Conservation (phyloP, 2,797 vertebrate species). For the Poecilia picta region DNA sequence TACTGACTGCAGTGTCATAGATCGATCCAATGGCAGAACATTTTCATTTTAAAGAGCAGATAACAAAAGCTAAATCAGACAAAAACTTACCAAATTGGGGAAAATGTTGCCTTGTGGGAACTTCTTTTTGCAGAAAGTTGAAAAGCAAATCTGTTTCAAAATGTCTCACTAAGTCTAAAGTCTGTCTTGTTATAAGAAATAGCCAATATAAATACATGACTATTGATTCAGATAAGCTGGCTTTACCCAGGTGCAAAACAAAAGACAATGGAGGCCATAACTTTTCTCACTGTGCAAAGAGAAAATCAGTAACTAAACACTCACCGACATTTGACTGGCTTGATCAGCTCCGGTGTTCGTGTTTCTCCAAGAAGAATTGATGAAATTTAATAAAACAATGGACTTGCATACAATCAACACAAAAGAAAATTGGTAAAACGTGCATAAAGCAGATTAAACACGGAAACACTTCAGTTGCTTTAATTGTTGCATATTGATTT, state of each 20-base stretch:
- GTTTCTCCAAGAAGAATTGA: neutral
- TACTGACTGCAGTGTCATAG: neutral
- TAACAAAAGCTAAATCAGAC: neutral
- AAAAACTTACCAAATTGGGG: neutral
- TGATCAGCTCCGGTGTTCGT: constrained; percentile 7
- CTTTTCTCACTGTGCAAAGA: neutral
- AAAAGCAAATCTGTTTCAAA: neutral
- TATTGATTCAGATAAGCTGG: neutral
- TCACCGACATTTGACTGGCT: neutral
- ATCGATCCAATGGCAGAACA: neutral
- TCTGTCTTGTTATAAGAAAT: neutral
- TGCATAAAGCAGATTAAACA: neutral
- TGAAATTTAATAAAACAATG: constrained; percentile 18
- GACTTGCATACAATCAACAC: constrained; percentile 7
- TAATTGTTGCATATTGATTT: neutral
- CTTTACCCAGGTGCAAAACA: neutral
- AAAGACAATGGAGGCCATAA: neutral
- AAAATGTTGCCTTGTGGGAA: neutral
- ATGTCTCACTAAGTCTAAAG: neutral
- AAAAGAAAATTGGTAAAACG: constrained; percentile 1
- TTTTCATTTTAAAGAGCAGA: neutral
- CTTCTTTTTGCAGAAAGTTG: neutral
- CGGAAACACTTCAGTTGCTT: constrained; percentile 3
- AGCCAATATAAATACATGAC: neutral
- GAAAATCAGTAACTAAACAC: neutral